phyloP scores from a whole-genome alignment of 2,113 vertebrate species.

The Thryonomys swinderianus region DNA sequence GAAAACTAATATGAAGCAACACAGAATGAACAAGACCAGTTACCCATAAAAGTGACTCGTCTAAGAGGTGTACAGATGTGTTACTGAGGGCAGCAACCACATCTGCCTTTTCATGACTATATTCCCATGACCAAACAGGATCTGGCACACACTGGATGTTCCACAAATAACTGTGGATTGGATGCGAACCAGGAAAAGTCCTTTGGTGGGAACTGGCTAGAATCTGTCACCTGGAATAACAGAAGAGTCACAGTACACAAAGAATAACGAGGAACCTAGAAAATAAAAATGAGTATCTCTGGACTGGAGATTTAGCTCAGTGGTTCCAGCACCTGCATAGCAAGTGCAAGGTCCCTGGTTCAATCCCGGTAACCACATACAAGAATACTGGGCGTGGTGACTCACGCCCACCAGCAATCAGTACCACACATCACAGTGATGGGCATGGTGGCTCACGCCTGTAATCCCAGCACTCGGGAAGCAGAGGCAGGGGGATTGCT shows the following conservation, averaged over 20 bases:
- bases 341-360: no score
- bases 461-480: no score
- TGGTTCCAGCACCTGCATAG: no score
- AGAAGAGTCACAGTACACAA: not conserved
- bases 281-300: conserved; percentile 4
- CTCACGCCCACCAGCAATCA: no score
- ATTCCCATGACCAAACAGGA: not conserved
- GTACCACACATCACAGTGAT: no score
- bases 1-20: conserved; percentile 49
- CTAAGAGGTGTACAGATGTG: not conserved
- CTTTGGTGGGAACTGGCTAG: not conserved
- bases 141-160: not conserved
- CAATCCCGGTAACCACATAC: no score
- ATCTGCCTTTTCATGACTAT: conserved; percentile 30
- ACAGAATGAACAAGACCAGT: conserved; percentile 50
- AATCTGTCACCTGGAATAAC: conserved; percentile 27
- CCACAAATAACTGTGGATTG: conserved; percentile 6
- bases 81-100: not conserved
- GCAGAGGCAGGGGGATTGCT: no score
- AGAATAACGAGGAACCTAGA: conserved; percentile 15
- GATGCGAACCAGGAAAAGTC: conserved; percentile 33
- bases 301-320: no score
- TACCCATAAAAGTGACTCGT: not conserved
- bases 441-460: no score
- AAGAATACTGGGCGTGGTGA: no score